Evolutionary conservation across 1,140 invertebrate genomes (phyloP).

Genomic region (Leptinotarsa undecemlineata): DNA sequence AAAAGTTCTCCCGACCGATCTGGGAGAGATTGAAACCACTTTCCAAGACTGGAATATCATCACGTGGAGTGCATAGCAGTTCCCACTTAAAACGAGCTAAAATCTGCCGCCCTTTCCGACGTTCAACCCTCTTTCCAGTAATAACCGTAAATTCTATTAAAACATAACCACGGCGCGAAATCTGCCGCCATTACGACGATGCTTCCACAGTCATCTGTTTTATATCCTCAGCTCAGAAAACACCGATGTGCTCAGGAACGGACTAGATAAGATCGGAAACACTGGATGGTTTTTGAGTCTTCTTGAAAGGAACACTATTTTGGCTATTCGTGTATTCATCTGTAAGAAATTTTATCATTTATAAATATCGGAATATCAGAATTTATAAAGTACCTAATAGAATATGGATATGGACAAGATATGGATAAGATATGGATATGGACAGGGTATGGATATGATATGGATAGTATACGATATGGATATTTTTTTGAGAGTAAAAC

Average conservation of each 20-base stretch:
- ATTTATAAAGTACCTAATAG: too few relatives aligned
- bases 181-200: constrained; percentile 57
- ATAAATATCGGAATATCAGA: too few relatives aligned
- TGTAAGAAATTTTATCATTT: too few relatives aligned
- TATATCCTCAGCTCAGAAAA: constrained; percentile 39
- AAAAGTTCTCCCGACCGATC: background rate
- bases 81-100: constrained; percentile 38
- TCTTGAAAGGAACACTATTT: too few relatives aligned
- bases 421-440: too few relatives aligned
- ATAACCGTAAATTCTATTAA: constrained; percentile 60
- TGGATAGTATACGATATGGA: too few relatives aligned
- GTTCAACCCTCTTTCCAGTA: constrained; percentile 50
- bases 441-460: too few relatives aligned
- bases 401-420: too few relatives aligned
- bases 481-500: too few relatives aligned
- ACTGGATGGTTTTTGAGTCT: too few relatives aligned
- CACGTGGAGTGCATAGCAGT: constrained; percentile 39
- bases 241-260: constrained; percentile 1
- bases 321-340: too few relatives aligned
- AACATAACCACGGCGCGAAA: constrained; percentile 58
- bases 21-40: background rate
- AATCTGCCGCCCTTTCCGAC: constrained; percentile 42
- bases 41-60: constrained; percentile 35
- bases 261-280: background rate
- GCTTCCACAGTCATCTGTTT: constrained; percentile 55